Conservation (phyloP, 2,797 vertebrate genomes). For the Sebastes wilsoni region DNA sequence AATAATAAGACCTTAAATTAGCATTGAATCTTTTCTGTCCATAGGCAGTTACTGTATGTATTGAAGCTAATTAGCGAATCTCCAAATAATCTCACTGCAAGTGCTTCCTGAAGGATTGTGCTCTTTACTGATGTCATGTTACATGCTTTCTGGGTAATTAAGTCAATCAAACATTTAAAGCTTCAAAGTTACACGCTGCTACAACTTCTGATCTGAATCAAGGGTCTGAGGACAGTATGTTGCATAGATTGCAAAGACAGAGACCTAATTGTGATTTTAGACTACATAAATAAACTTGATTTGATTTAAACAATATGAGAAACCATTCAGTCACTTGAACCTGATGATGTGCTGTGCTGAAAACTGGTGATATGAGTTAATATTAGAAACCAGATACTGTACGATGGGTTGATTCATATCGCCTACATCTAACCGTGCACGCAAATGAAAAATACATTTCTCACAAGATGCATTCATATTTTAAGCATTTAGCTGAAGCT, state of each 20-base stretch:
- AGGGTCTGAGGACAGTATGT: background rate
- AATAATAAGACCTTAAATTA: too few relatives aligned
- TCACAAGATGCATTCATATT: background rate
- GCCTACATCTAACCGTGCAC: background rate
- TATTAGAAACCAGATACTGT: background rate
- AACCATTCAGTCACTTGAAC: background rate
- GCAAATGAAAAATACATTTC: background rate
- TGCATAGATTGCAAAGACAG: background rate
- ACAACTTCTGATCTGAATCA: background rate
- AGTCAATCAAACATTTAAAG: slow-evolving; percentile 25
- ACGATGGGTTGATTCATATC: background rate
- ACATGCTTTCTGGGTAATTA: slow-evolving; percentile 27
- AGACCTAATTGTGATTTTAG: background rate
- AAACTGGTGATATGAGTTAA: background rate
- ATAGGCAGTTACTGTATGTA: background rate
- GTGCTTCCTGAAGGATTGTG: background rate
- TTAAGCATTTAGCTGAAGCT: background rate
- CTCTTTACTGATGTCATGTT: slow-evolving; percentile 7
- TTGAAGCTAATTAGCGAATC: background rate
- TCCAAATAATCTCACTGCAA: background rate
- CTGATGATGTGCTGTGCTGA: background rate
- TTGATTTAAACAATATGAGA: background rate
- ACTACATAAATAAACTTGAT: background rate
- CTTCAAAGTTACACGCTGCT: background rate
- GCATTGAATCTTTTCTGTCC: background rate